Percentiles rank a stretch among this genome's conserved stretches.
phyloP scores from a whole-genome alignment of 2,113 vertebrate species.

The Anhinga rufa region DNA sequence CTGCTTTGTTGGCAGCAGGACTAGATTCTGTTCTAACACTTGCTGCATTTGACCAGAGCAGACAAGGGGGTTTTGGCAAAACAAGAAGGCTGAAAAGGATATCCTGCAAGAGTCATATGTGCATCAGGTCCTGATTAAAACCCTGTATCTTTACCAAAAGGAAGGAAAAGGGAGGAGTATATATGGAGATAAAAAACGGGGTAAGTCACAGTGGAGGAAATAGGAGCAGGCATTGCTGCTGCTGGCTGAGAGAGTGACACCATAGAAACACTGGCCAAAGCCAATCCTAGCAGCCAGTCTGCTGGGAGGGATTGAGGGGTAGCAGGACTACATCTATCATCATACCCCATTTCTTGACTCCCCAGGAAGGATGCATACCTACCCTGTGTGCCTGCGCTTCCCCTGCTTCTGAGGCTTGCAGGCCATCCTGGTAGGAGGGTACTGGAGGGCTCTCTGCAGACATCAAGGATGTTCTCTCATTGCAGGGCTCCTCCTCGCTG shows the following conservation, averaged over 20 bases:
- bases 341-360: not conserved
- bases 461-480: conserved; percentile 90
- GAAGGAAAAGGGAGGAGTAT: conserved; percentile 1
- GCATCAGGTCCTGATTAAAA: conserved; percentile 2
- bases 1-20: not conserved
- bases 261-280: not conserved
- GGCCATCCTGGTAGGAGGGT: conserved; percentile 75
- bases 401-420: conserved; percentile 26
- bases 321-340: not conserved
- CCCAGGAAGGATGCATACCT: not conserved
- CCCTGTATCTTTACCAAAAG: not conserved
- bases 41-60: not conserved
- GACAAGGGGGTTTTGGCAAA: not conserved
- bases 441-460: conserved; percentile 78
- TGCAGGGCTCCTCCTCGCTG: conserved; percentile 89
- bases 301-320: not conserved
- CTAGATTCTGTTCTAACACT: not conserved
- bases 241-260: not conserved
- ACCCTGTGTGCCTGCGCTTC: conserved; percentile 70
- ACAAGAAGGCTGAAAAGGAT: conserved; percentile 3
- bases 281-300: not conserved
- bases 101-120: not conserved
- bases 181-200: not conserved
- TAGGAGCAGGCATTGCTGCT: not conserved
- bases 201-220: not conserved